These are phyloP conservation scores for Lymantria monacha DNA, from an alignment of 2,888 invertebrate species.

Conservation along the genomic window DNA sequence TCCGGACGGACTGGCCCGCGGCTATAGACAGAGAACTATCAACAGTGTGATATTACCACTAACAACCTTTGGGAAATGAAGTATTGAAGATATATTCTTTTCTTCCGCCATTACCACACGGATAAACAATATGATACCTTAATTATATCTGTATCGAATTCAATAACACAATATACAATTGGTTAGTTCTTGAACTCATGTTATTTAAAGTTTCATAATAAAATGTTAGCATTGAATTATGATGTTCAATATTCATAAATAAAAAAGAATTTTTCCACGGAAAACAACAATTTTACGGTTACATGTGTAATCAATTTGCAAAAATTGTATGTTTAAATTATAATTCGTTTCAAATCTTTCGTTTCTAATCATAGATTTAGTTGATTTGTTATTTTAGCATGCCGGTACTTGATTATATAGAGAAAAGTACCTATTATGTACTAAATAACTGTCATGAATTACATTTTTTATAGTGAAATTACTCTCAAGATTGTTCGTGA, in stretches of 20 bases:
- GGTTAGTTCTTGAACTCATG: constrained; percentile 28
- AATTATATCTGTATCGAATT: neutral
- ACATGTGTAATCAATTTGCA: constrained; percentile 22
- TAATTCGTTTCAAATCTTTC: constrained; percentile 9
- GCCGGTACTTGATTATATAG: too few species aligned
- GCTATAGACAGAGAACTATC: too few species aligned
- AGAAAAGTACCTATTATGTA: too few species aligned
- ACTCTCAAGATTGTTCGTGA: too few species aligned
- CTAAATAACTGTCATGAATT: too few species aligned
- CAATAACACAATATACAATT: constrained; percentile 2
- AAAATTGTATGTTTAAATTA: constrained; percentile 11
- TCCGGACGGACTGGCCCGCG: too few species aligned
- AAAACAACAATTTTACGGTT: constrained; percentile 23
- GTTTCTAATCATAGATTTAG: constrained; percentile 1
- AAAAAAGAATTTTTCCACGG: constrained; percentile 24
- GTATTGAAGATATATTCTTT: too few species aligned
- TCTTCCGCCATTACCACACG: too few species aligned
- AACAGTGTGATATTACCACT: too few species aligned
- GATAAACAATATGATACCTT: neutral
- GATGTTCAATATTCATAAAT: constrained; percentile 29
- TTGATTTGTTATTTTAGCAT: neutral
- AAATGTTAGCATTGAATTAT: constrained; percentile 30
- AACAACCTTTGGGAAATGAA: too few species aligned
- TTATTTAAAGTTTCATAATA: constrained; percentile 15
- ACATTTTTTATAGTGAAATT: too few species aligned